phyloP scores from a whole-genome alignment of 2,888 invertebrate genomes.

The Cerastis rubricosa region DNA sequence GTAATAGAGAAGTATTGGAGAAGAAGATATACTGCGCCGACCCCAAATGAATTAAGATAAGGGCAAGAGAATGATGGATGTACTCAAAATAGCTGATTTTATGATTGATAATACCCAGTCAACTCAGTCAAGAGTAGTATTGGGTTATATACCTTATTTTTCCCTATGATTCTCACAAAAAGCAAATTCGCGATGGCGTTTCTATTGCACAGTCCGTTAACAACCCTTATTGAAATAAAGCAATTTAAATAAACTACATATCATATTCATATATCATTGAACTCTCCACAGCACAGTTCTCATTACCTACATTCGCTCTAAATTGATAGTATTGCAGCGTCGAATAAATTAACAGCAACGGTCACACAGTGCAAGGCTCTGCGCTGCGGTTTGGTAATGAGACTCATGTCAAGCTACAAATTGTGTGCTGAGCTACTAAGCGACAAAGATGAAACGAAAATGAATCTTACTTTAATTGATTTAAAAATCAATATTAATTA shows the following conservation, averaged over 20 bases:
- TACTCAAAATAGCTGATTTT: not conserved
- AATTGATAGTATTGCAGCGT: conserved; percentile 38
- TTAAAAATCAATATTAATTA: no score
- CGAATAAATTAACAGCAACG: conserved; percentile 48
- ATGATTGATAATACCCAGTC: not conserved
- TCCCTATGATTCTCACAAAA: not conserved
- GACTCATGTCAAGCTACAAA: conserved; percentile 70
- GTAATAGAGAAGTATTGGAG: no score
- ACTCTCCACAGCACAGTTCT: conserved; percentile 8
- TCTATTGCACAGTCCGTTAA: no score
- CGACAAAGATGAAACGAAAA: conserved; percentile 3
- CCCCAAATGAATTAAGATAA: no score
- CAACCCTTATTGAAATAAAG: not conserved
- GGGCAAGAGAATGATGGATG: not conserved
- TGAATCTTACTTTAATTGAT: no score
- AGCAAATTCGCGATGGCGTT: not conserved
- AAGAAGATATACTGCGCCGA: no score
- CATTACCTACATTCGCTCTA: conserved; percentile 54
- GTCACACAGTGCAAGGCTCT: conserved; percentile 31
- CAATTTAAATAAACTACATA: not conserved
- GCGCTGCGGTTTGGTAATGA: conserved; percentile 81
- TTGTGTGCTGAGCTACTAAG: conserved; percentile 52
- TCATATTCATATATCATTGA: not conserved
- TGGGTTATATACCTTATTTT: not conserved
- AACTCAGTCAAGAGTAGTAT: no score